Base-by-base conservation (phyloP, 2,113 vertebrate genomes). In the Empidonax alnorum region DNA sequence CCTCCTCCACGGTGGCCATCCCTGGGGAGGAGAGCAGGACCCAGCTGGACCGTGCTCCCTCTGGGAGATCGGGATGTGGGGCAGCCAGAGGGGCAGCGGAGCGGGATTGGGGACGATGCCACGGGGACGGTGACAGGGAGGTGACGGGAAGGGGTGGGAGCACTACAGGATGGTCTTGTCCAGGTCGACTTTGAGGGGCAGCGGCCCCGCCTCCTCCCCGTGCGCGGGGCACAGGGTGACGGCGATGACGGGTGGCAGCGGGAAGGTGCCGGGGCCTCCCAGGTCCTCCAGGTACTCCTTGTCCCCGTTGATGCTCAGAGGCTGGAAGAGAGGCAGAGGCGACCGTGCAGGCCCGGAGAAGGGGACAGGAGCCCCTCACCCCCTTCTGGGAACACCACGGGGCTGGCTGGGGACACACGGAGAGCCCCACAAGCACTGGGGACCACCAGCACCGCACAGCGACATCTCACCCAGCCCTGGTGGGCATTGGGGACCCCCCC, bases 241-340 rank as follows among this genome's bases (percentile, higher is more conserved):
- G 0, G 98, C 47, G 28, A 99, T 97, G 97, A 98, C 94, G 5
- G 99, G 98, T 2, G 98, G 98, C 96, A 99, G 95, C 7, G 98
- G 97, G 95, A 98, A 98, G 3, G 98, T 33, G 46, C 97, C 89
- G 7, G 98, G 96, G 96, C 99, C 98, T 0, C 98, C 98, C 44
- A 98, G 94, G 39, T 98, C 98, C 50, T 98, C 98, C 96, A 99
- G 96, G 89, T 98, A 99, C 46, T 99, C 99, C 83, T 99, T 99
- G 93, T 99, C 99, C 41, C 99, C 99, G 2, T 99, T 99, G 97
- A 99, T 98, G 90, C 98, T 99, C 97, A 99, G 97, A 91, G 99
- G 96, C 98, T 98, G 78, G 69, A 85, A 58, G 14, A 69, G 39
- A 86, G 14, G 42, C 72, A 75, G 44, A 58, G 55, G 53, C 23